Percentiles rank a stretch among this genome's conserved stretches.
Evolutionary conservation across 2,113 vertebrate genomes (phyloP).

Genomic region (Sclerurus mexicanus): DNA sequence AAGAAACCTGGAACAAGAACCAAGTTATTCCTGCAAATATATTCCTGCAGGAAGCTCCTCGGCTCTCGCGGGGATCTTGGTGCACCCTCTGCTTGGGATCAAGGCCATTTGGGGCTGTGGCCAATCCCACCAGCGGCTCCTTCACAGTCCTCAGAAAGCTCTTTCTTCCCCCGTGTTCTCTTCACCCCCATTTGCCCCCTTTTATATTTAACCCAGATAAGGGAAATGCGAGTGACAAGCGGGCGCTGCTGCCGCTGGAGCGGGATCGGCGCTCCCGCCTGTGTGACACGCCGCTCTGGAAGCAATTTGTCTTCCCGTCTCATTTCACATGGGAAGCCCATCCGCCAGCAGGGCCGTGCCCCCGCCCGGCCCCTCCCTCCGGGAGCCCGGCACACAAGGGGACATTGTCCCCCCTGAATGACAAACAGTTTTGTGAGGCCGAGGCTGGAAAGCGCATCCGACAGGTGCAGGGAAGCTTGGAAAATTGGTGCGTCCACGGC

Average conservation of each 20-base stretch:
- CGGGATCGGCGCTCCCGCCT: background rate
- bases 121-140: rapidly evolving
- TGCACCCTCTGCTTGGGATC: rapidly evolving
- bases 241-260: background rate
- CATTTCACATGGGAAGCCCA: slow-evolving; percentile 31
- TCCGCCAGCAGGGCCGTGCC: background rate
- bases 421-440: background rate
- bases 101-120: background rate
- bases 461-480: slow-evolving; percentile 61
- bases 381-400: background rate
- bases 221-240: background rate
- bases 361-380: background rate
- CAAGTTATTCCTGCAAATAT: background rate
- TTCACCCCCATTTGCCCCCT: background rate
- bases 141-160: rapidly evolving
- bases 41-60: background rate
- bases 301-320: slow-evolving; percentile 14
- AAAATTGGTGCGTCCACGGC: background rate
- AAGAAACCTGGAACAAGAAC: background rate
- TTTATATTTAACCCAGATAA: slow-evolving; percentile 5
- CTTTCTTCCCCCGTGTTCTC: background rate
- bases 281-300: background rate
- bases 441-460: slow-evolving; percentile 26
- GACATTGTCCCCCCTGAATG: slow-evolving; percentile 49
- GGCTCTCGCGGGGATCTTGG: background rate